Evolutionary conservation across 2,888 invertebrate species (phyloP), one percentile per base, ranked within the genome.

Genomic region (Hypomecis atomaria): DNA sequence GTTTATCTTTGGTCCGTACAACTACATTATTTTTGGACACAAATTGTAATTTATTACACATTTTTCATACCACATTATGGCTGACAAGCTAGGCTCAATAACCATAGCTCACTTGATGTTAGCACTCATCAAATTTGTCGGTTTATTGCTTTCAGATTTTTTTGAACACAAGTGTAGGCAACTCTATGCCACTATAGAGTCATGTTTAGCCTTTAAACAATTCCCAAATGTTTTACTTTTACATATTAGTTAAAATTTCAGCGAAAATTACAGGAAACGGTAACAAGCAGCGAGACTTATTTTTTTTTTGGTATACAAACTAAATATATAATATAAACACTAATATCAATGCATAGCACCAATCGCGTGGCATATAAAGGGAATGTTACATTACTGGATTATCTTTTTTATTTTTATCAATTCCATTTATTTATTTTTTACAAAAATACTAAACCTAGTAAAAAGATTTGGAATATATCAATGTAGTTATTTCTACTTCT

Each of bases 1-100:
- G 83, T 79, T 64, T 63, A 81, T 81, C 68, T 74, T 88, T 89
- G 88, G 88, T 89, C 88, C 87, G 72, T 84, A 84, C 66, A 49
- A 71, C 77, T 78, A 72, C 52, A 11, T 47, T 38, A 4, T 8
- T 5, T 59, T 72, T 48, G 7, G 6, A 48, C 3, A 48, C 23
- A 23, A 45, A 23, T 23, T 23, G 23, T 23, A 23, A 23, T 23
- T 23, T 23, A 23, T 23, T 23, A 23, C 23, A 23, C 23, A 23
- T 23, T 23, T 23, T 23, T 23, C 23, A 23, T 2, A 23, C 23
- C 23, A 23, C 23, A 23, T 23, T 23, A 23, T 23, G 23, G 23
- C 23, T 23, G 23, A 23, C 23, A 3, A 23, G 3, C n/a, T n/a
- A n/a, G n/a, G n/a, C n/a, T n/a, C n/a, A n/a, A n/a, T n/a, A n/a